Conservation (phyloP, 2,797 vertebrate genomes). For the Erpetoichthys calabaricus region DNA sequence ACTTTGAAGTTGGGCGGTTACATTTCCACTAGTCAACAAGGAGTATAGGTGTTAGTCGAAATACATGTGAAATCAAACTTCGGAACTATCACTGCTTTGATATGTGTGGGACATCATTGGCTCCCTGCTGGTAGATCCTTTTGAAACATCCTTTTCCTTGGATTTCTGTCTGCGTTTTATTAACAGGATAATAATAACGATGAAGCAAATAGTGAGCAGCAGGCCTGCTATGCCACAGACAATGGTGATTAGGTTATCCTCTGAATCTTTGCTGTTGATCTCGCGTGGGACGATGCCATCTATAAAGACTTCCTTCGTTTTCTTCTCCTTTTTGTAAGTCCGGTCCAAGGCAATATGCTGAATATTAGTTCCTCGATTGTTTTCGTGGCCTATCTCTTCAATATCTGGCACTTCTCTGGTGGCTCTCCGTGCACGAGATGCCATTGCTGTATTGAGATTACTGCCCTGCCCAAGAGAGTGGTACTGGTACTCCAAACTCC, state of each 20-base stretch:
- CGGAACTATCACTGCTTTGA: slow-evolving; percentile 64
- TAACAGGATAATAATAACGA: slow-evolving; percentile 36
- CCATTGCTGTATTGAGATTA: slow-evolving; percentile 2
- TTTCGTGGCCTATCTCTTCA: slow-evolving; percentile 58
- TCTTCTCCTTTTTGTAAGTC: slow-evolving; percentile 30
- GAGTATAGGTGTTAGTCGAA: slow-evolving; percentile 2
- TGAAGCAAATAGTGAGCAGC: slow-evolving; percentile 51
- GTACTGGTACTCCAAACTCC: slow-evolving; percentile 57
- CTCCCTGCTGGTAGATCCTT: slow-evolving; percentile 45
- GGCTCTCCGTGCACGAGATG: slow-evolving; percentile 45
- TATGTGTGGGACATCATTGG: slow-evolving; percentile 55
- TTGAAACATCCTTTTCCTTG: slow-evolving; percentile 38
- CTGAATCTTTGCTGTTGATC: slow-evolving; percentile 31
- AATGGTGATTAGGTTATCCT: slow-evolving; percentile 39
- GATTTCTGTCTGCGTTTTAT: slow-evolving; percentile 36
- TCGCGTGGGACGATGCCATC: slow-evolving; percentile 47
- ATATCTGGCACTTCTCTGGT: slow-evolving; percentile 28
- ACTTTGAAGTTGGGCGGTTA: slow-evolving; percentile 37
- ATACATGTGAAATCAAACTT: slow-evolving; percentile 59
- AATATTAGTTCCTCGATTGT: slow-evolving; percentile 80
- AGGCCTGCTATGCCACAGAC: slow-evolving; percentile 51
- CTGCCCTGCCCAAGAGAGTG: slow-evolving; percentile 44
- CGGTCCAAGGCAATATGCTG: slow-evolving; percentile 74
- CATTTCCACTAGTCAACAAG: slow-evolving; percentile 19
- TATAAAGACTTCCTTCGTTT: slow-evolving; percentile 30